Evolutionary conservation across 2,113 vertebrate genomes (phyloP), one percentile per base, ranked within the genome.

Genomic region (Sakesphorus luctuosus): DNA sequence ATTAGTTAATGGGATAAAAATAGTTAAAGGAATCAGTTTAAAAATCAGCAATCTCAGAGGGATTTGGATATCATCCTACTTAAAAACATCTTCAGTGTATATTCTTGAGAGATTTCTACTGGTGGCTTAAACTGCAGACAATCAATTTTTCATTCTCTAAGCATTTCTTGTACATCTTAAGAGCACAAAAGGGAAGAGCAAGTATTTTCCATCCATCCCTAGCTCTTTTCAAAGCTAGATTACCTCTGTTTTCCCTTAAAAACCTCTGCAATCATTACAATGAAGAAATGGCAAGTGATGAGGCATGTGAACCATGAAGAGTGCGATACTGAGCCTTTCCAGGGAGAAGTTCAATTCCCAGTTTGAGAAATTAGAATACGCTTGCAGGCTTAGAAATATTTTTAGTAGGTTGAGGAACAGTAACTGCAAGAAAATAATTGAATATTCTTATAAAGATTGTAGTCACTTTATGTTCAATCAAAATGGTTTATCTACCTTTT

Each of bases 331-430:
- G 49, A 81, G 36, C 7, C 24, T 89, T 92, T 76, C 52, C 11
- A 84, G 47, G 40, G 66, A 92, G 21, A 72, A 59, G 36, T 79
- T 36, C n/a, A 86, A 16, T 36, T 82, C 63, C 28, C 65, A 78
- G 61, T 67, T 25, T 94, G 61, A 94, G 44, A 96, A 96, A 87
- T 76, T 23, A 89, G 24, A 87, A 82, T 84, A 65, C 52, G 13
- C 23, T 92, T 63, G 50, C n/a, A 84, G 43, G 18, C 24, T 56
- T 84, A 83, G 68, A 86, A 86, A 61, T 90, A 59, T 33, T 91
- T 88, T 84, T 65, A 68, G 35, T 72, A 84, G 21, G 6, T 26
- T 87, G 49, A 78, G 50, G 21, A 87, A 68, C 8, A 75, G 21
- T 71, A 87, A 55, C 36, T 65, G 47, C 11, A 75, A 78, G 38